A percentile compares a stretch with the other conserved stretches of the same genome.
phyloP scores from a whole-genome alignment of 2,888 invertebrate genomes.

The Galerucella calmariensis region DNA sequence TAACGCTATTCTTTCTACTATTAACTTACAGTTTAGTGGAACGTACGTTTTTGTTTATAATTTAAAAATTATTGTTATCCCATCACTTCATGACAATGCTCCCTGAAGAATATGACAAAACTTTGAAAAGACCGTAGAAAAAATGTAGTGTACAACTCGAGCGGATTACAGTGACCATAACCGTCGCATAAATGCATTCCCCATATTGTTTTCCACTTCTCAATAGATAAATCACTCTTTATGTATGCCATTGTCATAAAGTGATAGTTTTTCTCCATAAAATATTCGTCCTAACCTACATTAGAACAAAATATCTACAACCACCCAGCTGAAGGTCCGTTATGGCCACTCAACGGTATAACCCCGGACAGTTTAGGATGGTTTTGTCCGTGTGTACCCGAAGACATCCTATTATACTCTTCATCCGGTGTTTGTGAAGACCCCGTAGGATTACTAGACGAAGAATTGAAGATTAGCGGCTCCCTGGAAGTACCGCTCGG shows the following conservation, averaged over 20 bases:
- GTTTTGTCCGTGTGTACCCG: constrained; percentile 58
- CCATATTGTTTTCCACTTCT: too few species aligned
- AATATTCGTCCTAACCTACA: neutral
- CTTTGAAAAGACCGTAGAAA: neutral
- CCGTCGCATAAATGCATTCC: too few species aligned
- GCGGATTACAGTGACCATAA: too few species aligned
- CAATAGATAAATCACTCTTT: too few species aligned
- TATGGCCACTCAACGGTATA: constrained; percentile 80
- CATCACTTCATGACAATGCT: neutral
- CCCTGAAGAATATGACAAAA: neutral
- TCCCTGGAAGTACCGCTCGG: constrained; percentile 64
- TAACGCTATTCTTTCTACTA: neutral
- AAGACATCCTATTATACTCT: constrained; percentile 60
- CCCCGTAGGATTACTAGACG: constrained; percentile 63
- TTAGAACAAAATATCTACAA: constrained; percentile 56
- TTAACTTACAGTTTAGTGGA: constrained; percentile 10
- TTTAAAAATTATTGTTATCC: neutral
- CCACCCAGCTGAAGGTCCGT: constrained; percentile 78
- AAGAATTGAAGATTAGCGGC: constrained; percentile 71
- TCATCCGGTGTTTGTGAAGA: constrained; percentile 64
- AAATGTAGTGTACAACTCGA: neutral
- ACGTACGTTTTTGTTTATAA: constrained; percentile 1
- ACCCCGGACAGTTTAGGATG: constrained; percentile 77
- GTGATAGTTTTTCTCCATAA: neutral
- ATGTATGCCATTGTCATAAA: neutral